Base-by-base conservation (phyloP, 2,797 vertebrate species). In the Hydrocynus forskahlii region DNA sequence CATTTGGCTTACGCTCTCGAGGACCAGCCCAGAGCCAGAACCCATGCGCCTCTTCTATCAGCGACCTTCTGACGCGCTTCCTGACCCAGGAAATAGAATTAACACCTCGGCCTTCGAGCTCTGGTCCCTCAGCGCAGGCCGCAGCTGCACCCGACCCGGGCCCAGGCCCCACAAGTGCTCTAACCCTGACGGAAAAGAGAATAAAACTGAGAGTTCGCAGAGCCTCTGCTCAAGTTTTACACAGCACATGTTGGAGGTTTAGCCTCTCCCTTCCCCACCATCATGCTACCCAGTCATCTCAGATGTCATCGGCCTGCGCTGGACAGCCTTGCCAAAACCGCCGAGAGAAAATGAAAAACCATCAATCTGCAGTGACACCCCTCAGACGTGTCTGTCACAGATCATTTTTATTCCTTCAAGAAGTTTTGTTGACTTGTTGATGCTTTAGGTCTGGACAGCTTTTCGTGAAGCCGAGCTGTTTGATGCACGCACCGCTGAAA, bases 11-110 rank as follows among this genome's bases (percentile, higher is more conserved):
- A 69, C 73, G 57, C 66, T 64, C 66, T 67, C 5, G 23, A 71
- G 71, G 69, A 54, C 66, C 55, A 57, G 16, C 13, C 21, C 38
- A 85, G 85, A 86, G 87, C 85, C 87, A 89, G 80, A 80, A 90
- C 87, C 87, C 87, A 87, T 81, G 87, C 88, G 90, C 85, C 83
- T 84, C 87, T 91, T 90, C 84, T 88, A 90, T 43, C 19, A 5
- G 2, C 14, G 92, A 92, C 92, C 93, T 88, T 91, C 82, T 90
- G 91, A 92, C 87, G 91, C 81, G 89, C 90, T 93, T 94, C 92
- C 92, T 94, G 92, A 94, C 94, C 93, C 93, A 91, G 92, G 93
- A 94, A 94, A 94, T 93, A 91, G 93, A 94, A 93, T 94, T 93
- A 94, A 94, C 92, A 94, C 93, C 92, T 93, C 88, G 6, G 87